Percentiles rank a stretch among this genome's conserved stretches.
Conservation (phyloP, 2,113 vertebrate species). For the Perca flavescens region DNA sequence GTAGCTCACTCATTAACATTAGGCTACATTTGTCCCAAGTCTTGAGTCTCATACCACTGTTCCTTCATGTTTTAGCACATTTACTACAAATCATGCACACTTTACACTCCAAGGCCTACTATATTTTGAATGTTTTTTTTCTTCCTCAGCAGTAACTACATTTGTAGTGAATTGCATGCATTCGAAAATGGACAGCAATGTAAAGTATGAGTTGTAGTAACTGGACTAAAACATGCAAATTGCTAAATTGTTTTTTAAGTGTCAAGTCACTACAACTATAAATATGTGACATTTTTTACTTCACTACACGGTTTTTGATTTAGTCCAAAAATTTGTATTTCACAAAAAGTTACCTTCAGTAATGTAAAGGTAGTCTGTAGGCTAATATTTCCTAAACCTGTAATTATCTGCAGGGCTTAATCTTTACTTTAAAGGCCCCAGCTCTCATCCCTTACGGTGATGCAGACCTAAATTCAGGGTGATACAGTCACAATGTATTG, state of each 20-base stretch:
- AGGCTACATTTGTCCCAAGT: not conserved
- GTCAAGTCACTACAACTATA: not conserved
- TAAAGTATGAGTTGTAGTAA: not conserved
- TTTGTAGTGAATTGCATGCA: not conserved
- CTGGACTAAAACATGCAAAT: not conserved
- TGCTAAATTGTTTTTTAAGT: not conserved
- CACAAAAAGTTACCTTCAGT: slow-evolving; percentile 78
- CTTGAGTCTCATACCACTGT: not conserved
- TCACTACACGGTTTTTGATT: not conserved
- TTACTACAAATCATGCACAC: not conserved
- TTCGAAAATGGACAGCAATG: not conserved
- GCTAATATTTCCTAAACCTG: slow-evolving; percentile 33
- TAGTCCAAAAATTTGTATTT: slow-evolving; percentile 71
- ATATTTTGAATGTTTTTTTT: not conserved
- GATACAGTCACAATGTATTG: not conserved
- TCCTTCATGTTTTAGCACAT: not conserved
- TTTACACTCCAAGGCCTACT: not conserved
- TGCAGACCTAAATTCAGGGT: not conserved
- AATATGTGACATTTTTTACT: not conserved
- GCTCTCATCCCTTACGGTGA: not conserved
- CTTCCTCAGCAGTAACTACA: not conserved
- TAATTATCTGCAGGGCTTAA: slow-evolving; percentile 14
- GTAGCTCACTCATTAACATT: not conserved
- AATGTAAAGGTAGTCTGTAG: not conserved
- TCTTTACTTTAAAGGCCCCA: not conserved